These are phyloP conservation scores for Brachyhypopomus gauderio DNA, from an alignment of 2,113 vertebrate species.

Conservation along the genomic window DNA sequence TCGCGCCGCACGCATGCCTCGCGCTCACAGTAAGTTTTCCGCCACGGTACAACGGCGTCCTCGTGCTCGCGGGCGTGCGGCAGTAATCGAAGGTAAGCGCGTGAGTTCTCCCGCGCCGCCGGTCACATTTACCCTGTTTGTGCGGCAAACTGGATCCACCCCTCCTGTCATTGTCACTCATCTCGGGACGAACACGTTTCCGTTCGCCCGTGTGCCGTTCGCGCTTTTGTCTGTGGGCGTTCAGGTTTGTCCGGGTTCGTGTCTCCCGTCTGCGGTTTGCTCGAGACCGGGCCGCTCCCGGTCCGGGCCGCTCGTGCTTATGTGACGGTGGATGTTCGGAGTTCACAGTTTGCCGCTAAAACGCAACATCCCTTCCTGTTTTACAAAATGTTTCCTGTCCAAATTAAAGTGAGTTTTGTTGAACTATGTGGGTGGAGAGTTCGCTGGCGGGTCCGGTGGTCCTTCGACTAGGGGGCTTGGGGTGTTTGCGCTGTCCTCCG, in stretches of 20 bases:
- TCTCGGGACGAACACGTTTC: neutral
- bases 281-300: neutral
- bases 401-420: slow-evolving; percentile 5
- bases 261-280: neutral
- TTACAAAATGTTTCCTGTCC: slow-evolving; percentile 41
- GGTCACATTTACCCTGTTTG: neutral
- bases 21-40: slow-evolving; percentile 53
- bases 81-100: slow-evolving; percentile 59
- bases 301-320: neutral
- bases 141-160: neutral
- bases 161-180: slow-evolving; percentile 19
- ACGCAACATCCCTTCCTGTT: slow-evolving; percentile 34
- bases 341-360: neutral
- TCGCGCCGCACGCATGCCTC: slow-evolving; percentile 29
- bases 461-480: neutral
- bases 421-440: neutral
- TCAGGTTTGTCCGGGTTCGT: neutral
- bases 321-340: neutral
- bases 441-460: neutral
- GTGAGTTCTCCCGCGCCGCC: neutral
- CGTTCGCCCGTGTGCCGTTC: neutral
- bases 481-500: slow-evolving; percentile 26
- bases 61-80: slow-evolving; percentile 52
- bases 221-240: neutral
- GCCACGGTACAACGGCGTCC: slow-evolving; percentile 55